phyloP scores from a whole-genome alignment of 2,797 vertebrate genomes.

The Heteromormyrus szaboi region DNA sequence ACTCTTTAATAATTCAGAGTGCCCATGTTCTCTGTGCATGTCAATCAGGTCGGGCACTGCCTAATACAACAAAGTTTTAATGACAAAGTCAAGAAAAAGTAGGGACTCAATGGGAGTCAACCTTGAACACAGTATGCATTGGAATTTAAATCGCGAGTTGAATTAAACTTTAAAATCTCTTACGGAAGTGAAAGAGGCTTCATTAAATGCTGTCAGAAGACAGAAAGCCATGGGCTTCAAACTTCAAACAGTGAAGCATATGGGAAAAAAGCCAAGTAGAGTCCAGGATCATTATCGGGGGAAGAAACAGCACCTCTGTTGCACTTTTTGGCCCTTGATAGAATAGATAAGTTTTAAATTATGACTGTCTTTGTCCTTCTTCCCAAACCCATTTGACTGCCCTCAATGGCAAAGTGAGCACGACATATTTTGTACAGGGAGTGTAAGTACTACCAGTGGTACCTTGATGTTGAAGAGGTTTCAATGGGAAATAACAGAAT shows the following conservation, averaged over 20 bases:
- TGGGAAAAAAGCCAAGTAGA: background rate
- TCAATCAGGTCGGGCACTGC: conserved; percentile 1
- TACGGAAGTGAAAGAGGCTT: background rate
- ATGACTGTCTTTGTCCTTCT: background rate
- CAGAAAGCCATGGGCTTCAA: background rate
- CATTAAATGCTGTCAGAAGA: background rate
- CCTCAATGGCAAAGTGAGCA: background rate
- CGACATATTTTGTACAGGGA: background rate
- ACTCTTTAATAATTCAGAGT: conserved; percentile 33
- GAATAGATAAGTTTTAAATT: background rate
- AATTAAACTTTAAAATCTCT: conserved; percentile 4
- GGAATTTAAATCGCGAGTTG: background rate
- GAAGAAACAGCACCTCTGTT: background rate
- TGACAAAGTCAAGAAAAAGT: background rate
- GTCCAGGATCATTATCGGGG: background rate
- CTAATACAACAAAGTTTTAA: background rate
- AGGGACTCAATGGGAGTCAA: background rate
- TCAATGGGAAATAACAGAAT: background rate
- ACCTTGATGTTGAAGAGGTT: background rate
- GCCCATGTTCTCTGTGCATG: conserved; percentile 12
- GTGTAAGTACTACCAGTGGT: background rate
- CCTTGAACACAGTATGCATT: background rate
- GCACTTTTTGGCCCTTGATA: background rate
- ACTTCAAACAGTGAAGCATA: background rate
- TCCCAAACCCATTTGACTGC: background rate